phyloP scores from a whole-genome alignment of 2,888 invertebrate genomes.

The Brenthis daphne region DNA sequence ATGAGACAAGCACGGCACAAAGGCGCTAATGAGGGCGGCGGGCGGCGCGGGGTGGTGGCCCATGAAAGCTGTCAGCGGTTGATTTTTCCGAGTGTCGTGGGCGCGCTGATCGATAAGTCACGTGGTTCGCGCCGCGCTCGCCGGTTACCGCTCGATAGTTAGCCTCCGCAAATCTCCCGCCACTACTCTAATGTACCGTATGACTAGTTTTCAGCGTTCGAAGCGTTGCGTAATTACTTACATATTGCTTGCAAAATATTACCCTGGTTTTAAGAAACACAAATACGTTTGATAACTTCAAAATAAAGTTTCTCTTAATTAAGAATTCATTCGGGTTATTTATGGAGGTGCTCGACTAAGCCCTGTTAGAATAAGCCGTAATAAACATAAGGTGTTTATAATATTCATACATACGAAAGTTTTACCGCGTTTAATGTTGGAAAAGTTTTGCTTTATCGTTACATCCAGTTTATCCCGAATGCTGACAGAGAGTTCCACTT shows the following conservation, averaged over 20 bases:
- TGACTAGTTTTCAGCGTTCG: slow-evolving; percentile 42
- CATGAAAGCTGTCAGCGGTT: slow-evolving; percentile 81
- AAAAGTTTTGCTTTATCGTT: slow-evolving; percentile 26
- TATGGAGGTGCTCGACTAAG: not conserved
- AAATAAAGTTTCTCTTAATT: not conserved
- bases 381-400: slow-evolving; percentile 13
- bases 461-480: slow-evolving; percentile 9
- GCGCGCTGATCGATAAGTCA: slow-evolving; percentile 81
- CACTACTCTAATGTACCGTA: slow-evolving; percentile 55
- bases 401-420: slow-evolving; percentile 17
- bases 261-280: not conserved
- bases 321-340: not conserved
- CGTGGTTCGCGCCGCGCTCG: slow-evolving; percentile 65
- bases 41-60: slow-evolving; percentile 54
- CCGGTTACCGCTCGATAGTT: slow-evolving; percentile 61
- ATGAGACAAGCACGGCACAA: slow-evolving; percentile 79
- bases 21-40: slow-evolving; percentile 80
- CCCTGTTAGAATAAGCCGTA: not conserved
- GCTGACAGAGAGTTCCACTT: not conserved
- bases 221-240: slow-evolving; percentile 40
- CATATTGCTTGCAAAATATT: not conserved
- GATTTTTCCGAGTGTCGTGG: slow-evolving; percentile 82
- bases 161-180: slow-evolving; percentile 74
- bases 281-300: not conserved
- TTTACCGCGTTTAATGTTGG: slow-evolving; percentile 14